These are phyloP conservation scores for Tragopan temminckii DNA, from an alignment of 2,797 vertebrate species.

Conservation along the genomic window DNA sequence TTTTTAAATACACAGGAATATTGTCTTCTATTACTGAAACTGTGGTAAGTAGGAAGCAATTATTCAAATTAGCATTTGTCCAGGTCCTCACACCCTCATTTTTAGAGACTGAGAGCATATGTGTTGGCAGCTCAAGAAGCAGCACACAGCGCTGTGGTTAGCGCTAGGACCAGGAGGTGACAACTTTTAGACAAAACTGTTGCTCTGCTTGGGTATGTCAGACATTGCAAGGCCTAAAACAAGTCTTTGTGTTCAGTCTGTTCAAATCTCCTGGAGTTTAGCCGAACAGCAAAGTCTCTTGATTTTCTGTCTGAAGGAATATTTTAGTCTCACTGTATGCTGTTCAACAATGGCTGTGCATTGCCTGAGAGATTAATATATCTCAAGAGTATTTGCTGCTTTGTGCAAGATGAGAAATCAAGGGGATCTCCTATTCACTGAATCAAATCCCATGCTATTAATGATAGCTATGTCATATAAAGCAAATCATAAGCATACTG, in stretches of 20 bases:
- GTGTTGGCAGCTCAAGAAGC: neutral
- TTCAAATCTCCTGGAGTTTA: neutral
- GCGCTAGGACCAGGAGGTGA: neutral
- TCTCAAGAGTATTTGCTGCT: neutral
- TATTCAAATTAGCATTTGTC: conserved; percentile 37
- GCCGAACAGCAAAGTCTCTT: neutral
- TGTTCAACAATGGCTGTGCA: neutral
- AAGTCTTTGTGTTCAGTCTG: neutral
- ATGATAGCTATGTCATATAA: neutral
- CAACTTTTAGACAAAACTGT: neutral
- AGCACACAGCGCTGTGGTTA: neutral
- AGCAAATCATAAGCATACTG: neutral
- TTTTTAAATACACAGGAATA: conserved; percentile 12
- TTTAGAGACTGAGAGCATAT: neutral
- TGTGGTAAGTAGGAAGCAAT: neutral
- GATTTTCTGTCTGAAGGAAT: neutral
- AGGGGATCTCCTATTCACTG: neutral
- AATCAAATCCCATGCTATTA: neutral
- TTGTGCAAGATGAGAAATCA: neutral
- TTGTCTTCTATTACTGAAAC: neutral
- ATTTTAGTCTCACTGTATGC: neutral
- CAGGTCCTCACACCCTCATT: conserved; percentile 22
- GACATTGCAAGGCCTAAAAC: neutral
- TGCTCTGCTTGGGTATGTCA: neutral
- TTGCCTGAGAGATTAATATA: neutral